phyloP scores from a whole-genome alignment of 2,888 invertebrate species.

The Aleiodes testaceus region DNA sequence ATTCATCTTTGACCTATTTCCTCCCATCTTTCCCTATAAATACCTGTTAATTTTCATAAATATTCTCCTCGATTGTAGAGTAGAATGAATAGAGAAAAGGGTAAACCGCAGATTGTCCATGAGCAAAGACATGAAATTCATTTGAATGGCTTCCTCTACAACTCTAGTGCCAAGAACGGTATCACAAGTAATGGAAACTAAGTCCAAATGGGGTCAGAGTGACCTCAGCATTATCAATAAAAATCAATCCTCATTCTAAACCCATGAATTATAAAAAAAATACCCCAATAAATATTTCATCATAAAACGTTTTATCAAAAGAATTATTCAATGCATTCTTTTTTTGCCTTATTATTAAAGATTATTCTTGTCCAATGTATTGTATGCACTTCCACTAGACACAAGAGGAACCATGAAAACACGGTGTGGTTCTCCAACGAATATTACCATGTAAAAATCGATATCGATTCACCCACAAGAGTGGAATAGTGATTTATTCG shows the following conservation, averaged over 20 bases:
- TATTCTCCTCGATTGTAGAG: not conserved
- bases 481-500: slow-evolving; percentile 28
- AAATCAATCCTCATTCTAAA: too few species aligned
- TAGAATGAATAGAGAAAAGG: not conserved
- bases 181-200: not conserved
- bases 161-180: slow-evolving; percentile 2
- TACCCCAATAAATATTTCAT: too few species aligned
- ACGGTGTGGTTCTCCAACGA: not conserved
- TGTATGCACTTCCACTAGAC: not conserved
- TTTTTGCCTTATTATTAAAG: too few species aligned
- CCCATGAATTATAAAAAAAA: too few species aligned
- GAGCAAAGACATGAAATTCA: not conserved
- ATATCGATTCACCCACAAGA: slow-evolving; percentile 16
- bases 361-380: not conserved
- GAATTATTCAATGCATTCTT: too few species aligned
- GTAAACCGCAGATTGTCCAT: not conserved
- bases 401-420: not conserved
- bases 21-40: not conserved
- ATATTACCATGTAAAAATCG: slow-evolving; percentile 20
- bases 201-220: not conserved
- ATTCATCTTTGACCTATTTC: slow-evolving; percentile 1
- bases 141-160: not conserved
- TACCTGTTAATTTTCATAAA: not conserved
- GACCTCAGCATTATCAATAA: not conserved
- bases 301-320: too few species aligned